A percentile compares a stretch with the other conserved stretches of the same genome.
phyloP scores from a whole-genome alignment of 2,888 invertebrate genomes.

The Conops quadrifasciatus region DNA sequence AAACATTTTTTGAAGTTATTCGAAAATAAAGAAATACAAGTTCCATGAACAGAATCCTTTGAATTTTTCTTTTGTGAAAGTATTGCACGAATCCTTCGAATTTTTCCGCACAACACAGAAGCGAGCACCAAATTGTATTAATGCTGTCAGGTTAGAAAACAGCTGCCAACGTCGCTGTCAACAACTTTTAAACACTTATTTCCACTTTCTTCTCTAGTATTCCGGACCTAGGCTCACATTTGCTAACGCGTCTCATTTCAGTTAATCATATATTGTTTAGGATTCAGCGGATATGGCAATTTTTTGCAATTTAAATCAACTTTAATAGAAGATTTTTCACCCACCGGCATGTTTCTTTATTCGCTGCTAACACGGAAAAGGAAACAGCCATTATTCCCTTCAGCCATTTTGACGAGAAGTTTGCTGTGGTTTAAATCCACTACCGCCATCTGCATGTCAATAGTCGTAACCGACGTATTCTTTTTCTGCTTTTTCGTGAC shows the following conservation, averaged over 20 bases:
- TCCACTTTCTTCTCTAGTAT: not conserved
- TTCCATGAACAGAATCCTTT: too few species aligned
- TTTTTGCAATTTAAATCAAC: constrained; percentile 46
- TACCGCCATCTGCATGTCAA: constrained; percentile 11
- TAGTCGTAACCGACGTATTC: not conserved
- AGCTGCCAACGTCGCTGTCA: not conserved
- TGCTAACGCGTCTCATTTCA: too few species aligned
- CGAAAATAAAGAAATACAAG: too few species aligned
- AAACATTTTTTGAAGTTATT: too few species aligned
- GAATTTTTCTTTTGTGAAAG: too few species aligned
- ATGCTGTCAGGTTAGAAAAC: not conserved
- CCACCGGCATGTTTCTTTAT: constrained; percentile 66
- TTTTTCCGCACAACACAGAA: too few species aligned
- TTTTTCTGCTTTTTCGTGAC: too few species aligned
- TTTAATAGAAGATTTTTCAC: constrained; percentile 56
- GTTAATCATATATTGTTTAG: too few species aligned
- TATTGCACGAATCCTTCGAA: too few species aligned
- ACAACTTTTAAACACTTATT: not conserved
- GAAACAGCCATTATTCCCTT: constrained; percentile 49
- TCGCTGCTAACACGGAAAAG: constrained; percentile 66
- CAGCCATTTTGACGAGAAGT: constrained; percentile 36
- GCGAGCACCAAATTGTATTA: too few species aligned
- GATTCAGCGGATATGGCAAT: not conserved
- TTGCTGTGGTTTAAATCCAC: constrained; percentile 37
- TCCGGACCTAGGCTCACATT: too few species aligned